phyloP scores from a whole-genome alignment of 1,140 invertebrate genomes.

The Drosophila nigrodunni region DNA sequence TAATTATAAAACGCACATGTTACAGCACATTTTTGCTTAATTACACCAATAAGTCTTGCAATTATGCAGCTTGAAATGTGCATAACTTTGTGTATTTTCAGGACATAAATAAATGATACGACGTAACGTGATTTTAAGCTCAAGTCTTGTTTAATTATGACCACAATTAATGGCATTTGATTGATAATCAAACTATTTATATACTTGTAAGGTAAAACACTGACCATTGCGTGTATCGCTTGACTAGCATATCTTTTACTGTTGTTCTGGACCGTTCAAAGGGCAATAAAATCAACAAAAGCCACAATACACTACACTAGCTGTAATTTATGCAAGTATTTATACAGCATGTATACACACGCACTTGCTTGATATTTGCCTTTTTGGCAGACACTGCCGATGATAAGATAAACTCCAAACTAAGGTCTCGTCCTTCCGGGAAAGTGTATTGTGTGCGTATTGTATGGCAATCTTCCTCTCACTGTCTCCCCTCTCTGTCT shows the following conservation, averaged over 20 bases:
- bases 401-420: constrained; percentile 73
- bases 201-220: constrained; percentile 18
- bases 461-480: constrained; percentile 26
- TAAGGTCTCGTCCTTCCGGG: constrained; percentile 33
- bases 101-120: too few species aligned
- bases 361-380: constrained; percentile 24
- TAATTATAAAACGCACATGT: too few species aligned
- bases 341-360: constrained; percentile 8
- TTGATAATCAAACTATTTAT: not conserved
- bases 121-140: too few species aligned
- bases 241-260: not conserved
- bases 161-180: not conserved
- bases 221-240: constrained; percentile 1
- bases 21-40: too few species aligned
- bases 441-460: constrained; percentile 47
- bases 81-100: too few species aligned
- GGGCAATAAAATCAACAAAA: constrained; percentile 48
- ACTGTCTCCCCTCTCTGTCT: constrained; percentile 9
- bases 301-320: constrained; percentile 20
- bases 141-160: too few species aligned
- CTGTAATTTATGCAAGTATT: constrained; percentile 46
- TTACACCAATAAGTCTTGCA: too few species aligned
- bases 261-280: constrained; percentile 18
- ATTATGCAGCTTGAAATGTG: too few species aligned
- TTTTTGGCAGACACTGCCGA: constrained; percentile 39